Evolutionary conservation across 2,797 vertebrate species (phyloP).

Genomic region (Diplodus sargus): DNA sequence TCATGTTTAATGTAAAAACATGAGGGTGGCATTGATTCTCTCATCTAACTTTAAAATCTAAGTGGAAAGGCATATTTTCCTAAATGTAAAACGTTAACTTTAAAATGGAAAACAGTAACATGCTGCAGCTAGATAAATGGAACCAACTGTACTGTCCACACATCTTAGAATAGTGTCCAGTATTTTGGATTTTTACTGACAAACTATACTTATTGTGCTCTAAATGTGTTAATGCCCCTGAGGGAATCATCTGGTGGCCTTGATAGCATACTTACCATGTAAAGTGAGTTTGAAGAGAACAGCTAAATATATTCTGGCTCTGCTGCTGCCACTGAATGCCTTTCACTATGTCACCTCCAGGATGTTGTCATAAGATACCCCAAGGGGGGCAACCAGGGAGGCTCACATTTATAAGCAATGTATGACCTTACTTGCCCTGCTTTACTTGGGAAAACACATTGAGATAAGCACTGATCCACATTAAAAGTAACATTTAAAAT

Average conservation of each 20-base stretch:
- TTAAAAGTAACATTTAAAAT: slow-evolving; percentile 33
- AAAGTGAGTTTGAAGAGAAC: slow-evolving; percentile 74
- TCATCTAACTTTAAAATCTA: background rate
- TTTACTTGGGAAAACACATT: slow-evolving; percentile 41
- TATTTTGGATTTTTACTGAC: background rate
- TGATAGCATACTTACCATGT: slow-evolving; percentile 68
- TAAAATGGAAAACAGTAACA: background rate
- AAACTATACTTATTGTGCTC: slow-evolving; percentile 12
- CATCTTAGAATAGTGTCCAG: background rate
- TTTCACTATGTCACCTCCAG: slow-evolving; percentile 63
- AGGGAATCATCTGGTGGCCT: slow-evolving; percentile 30
- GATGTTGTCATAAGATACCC: slow-evolving; percentile 74
- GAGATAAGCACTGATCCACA: slow-evolving; percentile 31
- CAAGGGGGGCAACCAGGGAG: slow-evolving; percentile 26
- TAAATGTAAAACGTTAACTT: background rate
- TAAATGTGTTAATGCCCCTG: slow-evolving; percentile 19
- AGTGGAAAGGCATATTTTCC: background rate
- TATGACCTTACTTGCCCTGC: slow-evolving; percentile 44
- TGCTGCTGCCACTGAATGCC: slow-evolving; percentile 55
- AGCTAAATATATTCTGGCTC: slow-evolving; percentile 85
- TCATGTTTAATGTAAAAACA: background rate
- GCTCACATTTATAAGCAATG: slow-evolving; percentile 42
- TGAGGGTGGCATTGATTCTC: background rate
- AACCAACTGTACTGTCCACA: background rate
- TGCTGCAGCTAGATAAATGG: background rate